These are phyloP conservation scores for Sciurus niger DNA, from an alignment of 2,113 vertebrate species.

Conservation along the genomic window DNA sequence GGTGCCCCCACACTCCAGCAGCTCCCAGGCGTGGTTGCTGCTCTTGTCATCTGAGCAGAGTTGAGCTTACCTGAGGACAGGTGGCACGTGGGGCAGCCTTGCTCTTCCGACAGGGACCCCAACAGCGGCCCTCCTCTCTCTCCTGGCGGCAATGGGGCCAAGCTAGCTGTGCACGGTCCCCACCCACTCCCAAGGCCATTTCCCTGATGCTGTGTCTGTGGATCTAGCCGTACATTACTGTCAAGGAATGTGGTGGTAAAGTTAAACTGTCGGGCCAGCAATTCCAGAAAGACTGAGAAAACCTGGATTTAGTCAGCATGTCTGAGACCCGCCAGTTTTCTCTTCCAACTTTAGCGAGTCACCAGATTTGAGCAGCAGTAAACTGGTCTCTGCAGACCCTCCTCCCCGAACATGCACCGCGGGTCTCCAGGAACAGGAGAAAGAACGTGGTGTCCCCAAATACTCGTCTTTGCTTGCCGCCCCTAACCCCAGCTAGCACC, in stretches of 20 bases:
- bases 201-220: neutral
- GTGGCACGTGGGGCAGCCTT: accelerated
- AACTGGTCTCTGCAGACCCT: neutral
- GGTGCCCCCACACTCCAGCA: neutral
- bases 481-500: neutral
- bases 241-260: neutral
- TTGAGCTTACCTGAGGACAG: too few relatives aligned
- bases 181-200: neutral
- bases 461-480: neutral
- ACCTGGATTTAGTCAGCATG: neutral
- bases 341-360: neutral
- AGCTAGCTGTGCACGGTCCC: neutral
- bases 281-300: neutral
- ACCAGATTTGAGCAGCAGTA: neutral
- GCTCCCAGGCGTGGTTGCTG: neutral
- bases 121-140: neutral
- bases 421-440: neutral
- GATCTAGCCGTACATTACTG: neutral
- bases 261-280: neutral
- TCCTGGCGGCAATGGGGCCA: neutral
- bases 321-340: neutral
- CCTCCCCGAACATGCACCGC: accelerated
- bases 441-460: neutral
- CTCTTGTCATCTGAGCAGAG: neutral
- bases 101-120: neutral